These are phyloP conservation scores for Pristionchus entomophagus DNA, from an alignment of 2,888 invertebrate genomes.

Conservation along the genomic window DNA sequence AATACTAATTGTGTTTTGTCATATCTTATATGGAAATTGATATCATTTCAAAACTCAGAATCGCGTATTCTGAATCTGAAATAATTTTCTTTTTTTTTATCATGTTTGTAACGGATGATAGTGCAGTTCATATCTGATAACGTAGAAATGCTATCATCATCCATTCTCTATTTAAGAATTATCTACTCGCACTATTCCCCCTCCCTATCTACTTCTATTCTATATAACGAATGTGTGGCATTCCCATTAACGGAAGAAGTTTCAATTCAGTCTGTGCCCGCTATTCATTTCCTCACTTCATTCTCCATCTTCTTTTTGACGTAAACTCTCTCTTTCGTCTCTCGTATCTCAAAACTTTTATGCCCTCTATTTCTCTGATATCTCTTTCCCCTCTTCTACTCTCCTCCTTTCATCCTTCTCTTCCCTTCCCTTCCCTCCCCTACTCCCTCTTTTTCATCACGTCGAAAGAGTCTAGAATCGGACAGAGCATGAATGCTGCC, in stretches of 20 bases:
- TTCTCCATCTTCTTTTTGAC: not conserved
- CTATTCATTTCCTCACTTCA: not conserved
- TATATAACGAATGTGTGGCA: not conserved
- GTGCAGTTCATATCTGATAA: too few relatives aligned
- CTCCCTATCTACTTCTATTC: not conserved
- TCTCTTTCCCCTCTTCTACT: not conserved
- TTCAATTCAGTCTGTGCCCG: not conserved
- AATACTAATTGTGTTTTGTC: too few relatives aligned
- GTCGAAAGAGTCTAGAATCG: constrained; percentile 5
- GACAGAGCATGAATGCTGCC: constrained; percentile 15
- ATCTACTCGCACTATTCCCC: not conserved
- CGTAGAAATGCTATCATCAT: too few relatives aligned
- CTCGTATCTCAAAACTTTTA: not conserved
- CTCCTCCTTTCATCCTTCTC: not conserved
- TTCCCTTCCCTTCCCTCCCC: not conserved
- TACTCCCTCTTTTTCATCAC: not conserved
- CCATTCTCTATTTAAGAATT: not conserved
- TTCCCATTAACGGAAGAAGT: not conserved
- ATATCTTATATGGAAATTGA: too few relatives aligned
- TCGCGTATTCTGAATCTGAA: too few relatives aligned
- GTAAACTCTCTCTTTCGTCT: not conserved
- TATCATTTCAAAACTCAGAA: too few relatives aligned
- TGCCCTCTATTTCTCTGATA: not conserved
- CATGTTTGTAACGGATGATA: too few relatives aligned
- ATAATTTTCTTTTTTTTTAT: too few relatives aligned